Conservation (phyloP, 2,888 invertebrate species). For the Trichopoda pennipes region DNA sequence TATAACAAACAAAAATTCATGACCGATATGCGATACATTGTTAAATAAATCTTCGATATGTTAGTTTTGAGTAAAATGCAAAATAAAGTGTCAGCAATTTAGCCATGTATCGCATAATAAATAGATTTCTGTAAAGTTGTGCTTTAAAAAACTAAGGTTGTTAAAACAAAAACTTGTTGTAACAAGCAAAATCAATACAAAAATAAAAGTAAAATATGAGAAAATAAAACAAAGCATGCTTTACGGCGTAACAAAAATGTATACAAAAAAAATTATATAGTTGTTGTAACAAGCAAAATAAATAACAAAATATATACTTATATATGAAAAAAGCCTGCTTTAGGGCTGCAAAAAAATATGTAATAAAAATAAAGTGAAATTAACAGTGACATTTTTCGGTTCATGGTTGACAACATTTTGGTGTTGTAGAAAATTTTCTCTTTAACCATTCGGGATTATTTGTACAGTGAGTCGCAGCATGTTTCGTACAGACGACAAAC, state of each 20-base stretch:
- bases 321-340: too few species aligned
- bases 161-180: constrained; percentile 32
- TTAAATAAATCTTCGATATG: constrained; percentile 51
- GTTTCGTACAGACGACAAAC: too few species aligned
- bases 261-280: not conserved
- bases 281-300: too few species aligned
- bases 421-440: too few species aligned
- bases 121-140: constrained; percentile 16
- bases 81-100: constrained; percentile 25
- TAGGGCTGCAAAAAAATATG: too few species aligned
- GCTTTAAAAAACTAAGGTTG: constrained; percentile 28
- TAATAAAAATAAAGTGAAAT: too few species aligned
- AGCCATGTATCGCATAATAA: constrained; percentile 49
- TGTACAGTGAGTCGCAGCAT: too few species aligned
- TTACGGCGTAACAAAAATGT: not conserved
- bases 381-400: too few species aligned
- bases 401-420: too few species aligned
- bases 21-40: constrained; percentile 62
- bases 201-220: too few species aligned
- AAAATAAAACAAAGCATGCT: constrained; percentile 11
- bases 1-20: constrained; percentile 64
- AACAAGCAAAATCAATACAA: constrained; percentile 17
- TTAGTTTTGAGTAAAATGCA: constrained; percentile 13
- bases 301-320: too few species aligned
- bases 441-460: too few species aligned